Evolutionary conservation across 1,140 invertebrate species (phyloP).

Genomic region (Aphidius ervi): DNA sequence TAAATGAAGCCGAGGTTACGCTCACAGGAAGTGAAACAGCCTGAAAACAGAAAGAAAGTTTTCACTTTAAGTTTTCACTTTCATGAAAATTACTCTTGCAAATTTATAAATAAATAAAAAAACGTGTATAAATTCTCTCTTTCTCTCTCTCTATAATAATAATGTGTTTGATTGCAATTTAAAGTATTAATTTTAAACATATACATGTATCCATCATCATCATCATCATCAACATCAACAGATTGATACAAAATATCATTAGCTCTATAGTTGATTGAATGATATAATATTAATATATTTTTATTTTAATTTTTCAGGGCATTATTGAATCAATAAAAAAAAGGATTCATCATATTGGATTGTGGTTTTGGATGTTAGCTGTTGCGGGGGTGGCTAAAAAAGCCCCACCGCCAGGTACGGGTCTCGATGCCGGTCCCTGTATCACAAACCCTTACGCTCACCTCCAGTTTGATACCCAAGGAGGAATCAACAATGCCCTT

Average conservation of each 20-base stretch:
- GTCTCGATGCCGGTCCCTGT: slow-evolving; percentile 53
- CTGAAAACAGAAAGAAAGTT: slow-evolving; percentile 51
- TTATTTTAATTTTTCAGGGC: slow-evolving; percentile 21
- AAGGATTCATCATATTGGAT: slow-evolving; percentile 27
- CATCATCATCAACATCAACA: too few species aligned
- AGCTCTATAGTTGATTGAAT: too few species aligned
- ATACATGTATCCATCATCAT: too few species aligned
- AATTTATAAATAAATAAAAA: slow-evolving; percentile 13
- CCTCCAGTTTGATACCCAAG: slow-evolving; percentile 51
- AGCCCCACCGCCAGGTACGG: slow-evolving; percentile 52
- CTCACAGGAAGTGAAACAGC: slow-evolving; percentile 53
- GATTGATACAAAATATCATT: too few species aligned
- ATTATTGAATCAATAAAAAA: slow-evolving; percentile 11
- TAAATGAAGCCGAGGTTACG: slow-evolving; percentile 41
- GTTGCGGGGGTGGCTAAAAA: slow-evolving; percentile 51
- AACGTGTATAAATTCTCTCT: slow-evolving; percentile 20
- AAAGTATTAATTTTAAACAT: too few species aligned
- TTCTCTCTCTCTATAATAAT: slow-evolving; percentile 3
- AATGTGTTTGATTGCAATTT: too few species aligned
- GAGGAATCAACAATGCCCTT: slow-evolving; percentile 75
- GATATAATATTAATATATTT: too few species aligned
- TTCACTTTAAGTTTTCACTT: slow-evolving; percentile 52
- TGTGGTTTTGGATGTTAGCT: slow-evolving; percentile 51
- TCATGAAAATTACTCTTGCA: slow-evolving; percentile 44
- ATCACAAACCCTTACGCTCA: slow-evolving; percentile 49